A percentile compares a stretch with the other conserved stretches of the same genome.
phyloP scores from a whole-genome alignment of 1,140 invertebrate species.

The Ctenoplectra terminalis region DNA sequence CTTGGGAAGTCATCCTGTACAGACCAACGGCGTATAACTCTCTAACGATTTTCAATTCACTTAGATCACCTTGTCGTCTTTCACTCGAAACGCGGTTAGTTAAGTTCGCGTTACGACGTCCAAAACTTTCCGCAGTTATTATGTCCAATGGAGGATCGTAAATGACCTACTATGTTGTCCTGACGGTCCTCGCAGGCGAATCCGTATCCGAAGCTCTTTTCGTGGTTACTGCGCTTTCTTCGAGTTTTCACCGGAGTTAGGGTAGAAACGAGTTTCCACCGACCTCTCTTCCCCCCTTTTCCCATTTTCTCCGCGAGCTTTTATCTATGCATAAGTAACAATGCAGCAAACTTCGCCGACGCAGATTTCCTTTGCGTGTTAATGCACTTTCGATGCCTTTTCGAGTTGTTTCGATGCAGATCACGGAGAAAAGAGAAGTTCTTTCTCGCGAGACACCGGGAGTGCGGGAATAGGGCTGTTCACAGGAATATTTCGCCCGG shows the following conservation, averaged over 20 bases:
- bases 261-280: not conserved
- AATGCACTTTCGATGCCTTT: slow-evolving; percentile 63
- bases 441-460: not conserved
- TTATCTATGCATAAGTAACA: slow-evolving; percentile 46
- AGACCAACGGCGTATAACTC: not conserved
- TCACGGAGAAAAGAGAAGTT: slow-evolving; percentile 4
- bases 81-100: not conserved
- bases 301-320: slow-evolving; percentile 19
- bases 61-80: not conserved
- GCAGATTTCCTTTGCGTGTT: slow-evolving; percentile 64
- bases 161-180: too few relatives aligned
- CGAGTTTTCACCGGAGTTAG: slow-evolving; percentile 5
- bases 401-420: slow-evolving; percentile 31
- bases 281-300: not conserved
- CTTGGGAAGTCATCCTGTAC: not conserved
- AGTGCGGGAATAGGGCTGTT: not conserved
- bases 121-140: not conserved
- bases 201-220: not conserved
- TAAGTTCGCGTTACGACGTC: not conserved
- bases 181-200: slow-evolving; percentile 7
- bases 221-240: slow-evolving; percentile 18
- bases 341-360: slow-evolving; percentile 40
- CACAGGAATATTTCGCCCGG: too few relatives aligned
- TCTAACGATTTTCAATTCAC: slow-evolving; percentile 12
- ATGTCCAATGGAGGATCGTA: not conserved